Percentiles rank a stretch among this genome's conserved stretches.
Conservation (phyloP, 2,797 vertebrate genomes). For the Pseudomugil gertrudae region DNA sequence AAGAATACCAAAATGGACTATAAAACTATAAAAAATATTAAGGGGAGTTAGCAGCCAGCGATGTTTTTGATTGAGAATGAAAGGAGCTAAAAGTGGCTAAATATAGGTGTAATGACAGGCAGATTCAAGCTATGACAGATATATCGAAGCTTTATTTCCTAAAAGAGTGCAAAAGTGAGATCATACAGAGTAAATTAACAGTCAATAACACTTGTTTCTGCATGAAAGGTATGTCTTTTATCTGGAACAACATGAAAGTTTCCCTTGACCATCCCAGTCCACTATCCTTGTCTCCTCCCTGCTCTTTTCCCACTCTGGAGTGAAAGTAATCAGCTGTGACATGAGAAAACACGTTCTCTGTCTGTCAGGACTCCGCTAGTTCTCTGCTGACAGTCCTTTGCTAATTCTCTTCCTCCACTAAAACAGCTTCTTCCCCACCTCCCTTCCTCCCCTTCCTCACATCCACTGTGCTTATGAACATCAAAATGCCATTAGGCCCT, state of each 20-base stretch:
- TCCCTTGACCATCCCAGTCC: constrained; percentile 37
- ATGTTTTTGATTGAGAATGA: constrained; percentile 26
- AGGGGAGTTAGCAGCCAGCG: constrained; percentile 12
- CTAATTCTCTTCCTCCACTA: constrained; percentile 84
- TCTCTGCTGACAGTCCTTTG: constrained; percentile 84
- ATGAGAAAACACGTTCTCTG: constrained; percentile 93
- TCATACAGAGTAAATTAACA: constrained; percentile 45
- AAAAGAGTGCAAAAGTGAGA: constrained; percentile 36
- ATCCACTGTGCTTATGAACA: constrained; percentile 94
- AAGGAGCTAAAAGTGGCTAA: constrained; percentile 3
- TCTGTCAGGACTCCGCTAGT: constrained; percentile 91
- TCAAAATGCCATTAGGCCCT: constrained; percentile 99
- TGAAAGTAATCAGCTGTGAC: constrained; percentile 99
- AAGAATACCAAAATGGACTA: constrained; percentile 10
- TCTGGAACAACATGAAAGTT: constrained; percentile 60
- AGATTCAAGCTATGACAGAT: not conserved
- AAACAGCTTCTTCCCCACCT: constrained; percentile 75
- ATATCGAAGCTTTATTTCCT: constrained; percentile 5
- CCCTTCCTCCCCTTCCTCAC: constrained; percentile 87
- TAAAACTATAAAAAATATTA: not conserved
- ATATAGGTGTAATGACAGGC: constrained; percentile 14
- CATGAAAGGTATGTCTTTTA: constrained; percentile 58
- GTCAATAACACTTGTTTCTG: constrained; percentile 46
- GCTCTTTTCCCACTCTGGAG: constrained; percentile 86
- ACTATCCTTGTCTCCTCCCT: constrained; percentile 52